Base-by-base conservation (phyloP, 1,140 invertebrate species). In the Ceratina japonica region DNA sequence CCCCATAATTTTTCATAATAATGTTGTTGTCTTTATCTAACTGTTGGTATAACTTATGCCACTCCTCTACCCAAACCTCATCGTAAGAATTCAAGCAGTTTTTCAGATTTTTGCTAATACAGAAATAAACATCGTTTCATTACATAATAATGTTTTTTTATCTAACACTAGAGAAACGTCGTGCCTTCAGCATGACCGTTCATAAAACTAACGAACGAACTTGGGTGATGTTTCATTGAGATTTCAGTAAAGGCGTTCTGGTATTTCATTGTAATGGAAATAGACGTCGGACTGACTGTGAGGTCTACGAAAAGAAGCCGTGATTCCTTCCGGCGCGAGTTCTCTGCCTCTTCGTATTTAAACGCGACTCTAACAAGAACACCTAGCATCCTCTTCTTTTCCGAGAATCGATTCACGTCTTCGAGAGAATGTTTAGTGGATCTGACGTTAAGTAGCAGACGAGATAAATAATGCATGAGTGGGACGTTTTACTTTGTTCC, bases 251-350 rank as follows among this genome's bases (percentile, higher is more conserved):
- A 54, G 56, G 68, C 74, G 63, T 56, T 65, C 44, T 61, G 74
- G 61, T 65, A 69, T 85, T 84, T 81, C 81, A 83, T 86, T 86
- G 75, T 80, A 20, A 83, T 81, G 81, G 71, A 80, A 86, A 86
- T 82, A 72, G 63, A 64, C 49, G n/a, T 73, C 62, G 56, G 75
- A 24, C 62, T 51, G 68, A 31, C 27, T 31, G 37, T 51, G 56
- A 65, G 59, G 37, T 27, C 37, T 44, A 13, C 68, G 37, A 68
- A 79, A 69, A 18, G 62, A 22, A 15, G 27, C 37, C 52, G 24
- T 18, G 51, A 44, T 71, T 77, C 49, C 71, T 61, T 56, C 15
- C 51, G 12, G 5, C 7, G 52, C 7, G 27, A 75, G 10, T 20
- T 12, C 31, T 16, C 52, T 62, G 4, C 27, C 3, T 31, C 20